These are phyloP conservation scores for Choloepus didactylus DNA, from an alignment of 2,797 vertebrate species.

Conservation along the genomic window DNA sequence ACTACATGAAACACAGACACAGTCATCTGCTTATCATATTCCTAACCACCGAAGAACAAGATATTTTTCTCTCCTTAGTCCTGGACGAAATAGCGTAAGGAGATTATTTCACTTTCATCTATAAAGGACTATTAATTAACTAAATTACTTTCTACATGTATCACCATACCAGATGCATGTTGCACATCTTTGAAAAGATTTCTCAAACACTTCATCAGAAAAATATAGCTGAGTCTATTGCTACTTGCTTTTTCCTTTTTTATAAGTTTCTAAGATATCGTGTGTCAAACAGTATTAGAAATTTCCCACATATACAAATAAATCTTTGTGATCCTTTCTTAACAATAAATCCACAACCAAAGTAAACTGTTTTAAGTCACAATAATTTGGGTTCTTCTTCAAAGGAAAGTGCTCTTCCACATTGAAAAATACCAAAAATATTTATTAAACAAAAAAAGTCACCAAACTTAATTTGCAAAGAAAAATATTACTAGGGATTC, in stretches of 20 bases:
- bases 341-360: neutral
- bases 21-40: neutral
- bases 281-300: slow-evolving; percentile 31
- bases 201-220: slow-evolving; percentile 30
- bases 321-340: neutral
- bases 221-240: slow-evolving; percentile 16
- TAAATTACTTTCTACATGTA: neutral
- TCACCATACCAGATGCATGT: neutral
- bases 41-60: neutral
- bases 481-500: neutral
- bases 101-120: slow-evolving; percentile 51
- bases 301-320: neutral
- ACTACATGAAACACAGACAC: neutral
- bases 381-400: slow-evolving; percentile 25
- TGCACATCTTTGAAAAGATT: slow-evolving; percentile 15
- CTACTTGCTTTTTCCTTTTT: slow-evolving; percentile 1
- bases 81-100: neutral
- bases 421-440: slow-evolving; percentile 46
- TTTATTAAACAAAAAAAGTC: neutral
- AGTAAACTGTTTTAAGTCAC: neutral
- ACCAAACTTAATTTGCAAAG: slow-evolving; percentile 54
- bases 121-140: slow-evolving; percentile 40
- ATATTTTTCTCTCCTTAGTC: neutral
- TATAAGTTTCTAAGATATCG: slow-evolving; percentile 24
- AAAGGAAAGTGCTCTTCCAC: slow-evolving; percentile 15